Conservation (phyloP, 2,888 invertebrate genomes). For the Drosophila sordidula region DNA sequence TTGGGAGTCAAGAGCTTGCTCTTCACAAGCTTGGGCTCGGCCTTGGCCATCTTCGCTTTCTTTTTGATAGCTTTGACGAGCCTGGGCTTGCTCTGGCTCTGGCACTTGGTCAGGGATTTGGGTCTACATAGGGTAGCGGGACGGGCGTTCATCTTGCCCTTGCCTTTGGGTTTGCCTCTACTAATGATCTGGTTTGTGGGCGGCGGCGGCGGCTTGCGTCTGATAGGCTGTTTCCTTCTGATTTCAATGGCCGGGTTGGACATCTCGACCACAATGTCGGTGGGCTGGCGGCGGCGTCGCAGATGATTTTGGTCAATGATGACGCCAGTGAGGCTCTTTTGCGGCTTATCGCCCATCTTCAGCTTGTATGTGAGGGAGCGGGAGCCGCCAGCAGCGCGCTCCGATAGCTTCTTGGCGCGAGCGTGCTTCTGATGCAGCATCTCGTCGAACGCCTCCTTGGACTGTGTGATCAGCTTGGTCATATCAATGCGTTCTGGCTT, state of each 20-base stretch:
- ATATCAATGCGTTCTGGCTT: slow-evolving; percentile 57
- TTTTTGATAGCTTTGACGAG: neutral
- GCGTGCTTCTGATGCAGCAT: slow-evolving; percentile 30
- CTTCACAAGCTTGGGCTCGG: neutral
- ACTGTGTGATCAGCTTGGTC: slow-evolving; percentile 48
- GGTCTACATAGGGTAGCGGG: neutral
- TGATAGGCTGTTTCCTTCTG: slow-evolving; percentile 6
- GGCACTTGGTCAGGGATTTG: neutral
- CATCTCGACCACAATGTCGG: slow-evolving; percentile 23
- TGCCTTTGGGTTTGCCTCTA: neutral
- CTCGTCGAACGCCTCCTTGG: slow-evolving; percentile 69
- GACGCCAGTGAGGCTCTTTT: slow-evolving; percentile 36
- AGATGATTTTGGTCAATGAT: slow-evolving; percentile 41
- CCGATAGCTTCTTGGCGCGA: neutral
- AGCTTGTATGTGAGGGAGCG: slow-evolving; percentile 2
- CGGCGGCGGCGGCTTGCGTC: neutral
- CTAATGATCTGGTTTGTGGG: neutral
- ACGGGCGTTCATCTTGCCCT: neutral
- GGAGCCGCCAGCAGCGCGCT: neutral
- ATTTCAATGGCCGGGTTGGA: neutral
- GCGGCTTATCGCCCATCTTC: slow-evolving; percentile 4
- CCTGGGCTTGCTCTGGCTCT: slow-evolving; percentile 1
- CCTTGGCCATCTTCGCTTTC: neutral
- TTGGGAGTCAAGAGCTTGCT: neutral
- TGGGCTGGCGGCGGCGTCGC: neutral